Conservation (phyloP, 2,113 vertebrate species). For the Chaetura pelagica region DNA sequence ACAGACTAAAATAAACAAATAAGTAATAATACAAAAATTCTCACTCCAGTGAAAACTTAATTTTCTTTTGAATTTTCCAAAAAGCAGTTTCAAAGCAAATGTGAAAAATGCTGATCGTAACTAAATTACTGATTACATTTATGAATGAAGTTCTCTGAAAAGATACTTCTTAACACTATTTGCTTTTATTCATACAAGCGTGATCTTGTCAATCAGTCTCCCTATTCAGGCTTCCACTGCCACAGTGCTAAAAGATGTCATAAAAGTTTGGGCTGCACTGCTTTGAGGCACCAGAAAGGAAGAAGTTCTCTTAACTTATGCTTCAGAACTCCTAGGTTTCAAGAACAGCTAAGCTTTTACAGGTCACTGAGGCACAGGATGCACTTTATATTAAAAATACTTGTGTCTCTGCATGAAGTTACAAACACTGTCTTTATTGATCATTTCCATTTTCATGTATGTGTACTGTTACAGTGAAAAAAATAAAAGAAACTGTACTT, state of each 20-base stretch:
- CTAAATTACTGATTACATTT: background rate
- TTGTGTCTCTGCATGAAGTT: background rate
- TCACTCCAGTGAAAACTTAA: background rate
- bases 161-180: background rate
- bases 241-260: background rate
- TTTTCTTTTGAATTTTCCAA: background rate
- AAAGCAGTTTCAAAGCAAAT: background rate
- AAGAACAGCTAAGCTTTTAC: background rate
- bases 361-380: background rate
- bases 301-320: background rate
- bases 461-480: accelerated
- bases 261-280: background rate
- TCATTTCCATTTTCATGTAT: background rate
- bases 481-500: background rate
- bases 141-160: background rate
- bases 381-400: background rate
- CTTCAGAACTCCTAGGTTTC: background rate
- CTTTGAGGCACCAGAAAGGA: background rate
- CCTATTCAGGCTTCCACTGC: background rate
- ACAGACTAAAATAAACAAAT: background rate
- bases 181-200: background rate
- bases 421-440: background rate
- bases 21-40: no score
- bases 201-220: background rate
- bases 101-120: background rate